These are phyloP conservation scores for Zosterops borbonicus DNA, from an alignment of 2,113 vertebrate species.

Conservation along the genomic window DNA sequence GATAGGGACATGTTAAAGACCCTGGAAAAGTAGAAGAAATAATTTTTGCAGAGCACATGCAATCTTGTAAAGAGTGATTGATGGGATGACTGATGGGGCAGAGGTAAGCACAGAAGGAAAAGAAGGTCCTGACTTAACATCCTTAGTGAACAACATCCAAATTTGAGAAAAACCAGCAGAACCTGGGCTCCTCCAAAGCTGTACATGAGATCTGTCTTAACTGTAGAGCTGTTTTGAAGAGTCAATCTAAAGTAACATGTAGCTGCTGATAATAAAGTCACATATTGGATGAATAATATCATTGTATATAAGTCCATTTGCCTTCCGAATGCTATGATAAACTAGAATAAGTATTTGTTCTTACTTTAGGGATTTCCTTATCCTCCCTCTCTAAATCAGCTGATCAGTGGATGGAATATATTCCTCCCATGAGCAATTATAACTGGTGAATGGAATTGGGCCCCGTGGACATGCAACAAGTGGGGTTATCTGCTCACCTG, in stretches of 20 bases:
- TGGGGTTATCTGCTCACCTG: background rate
- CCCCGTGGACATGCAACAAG: background rate
- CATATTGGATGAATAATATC: background rate
- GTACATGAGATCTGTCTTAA: background rate
- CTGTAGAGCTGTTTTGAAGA: background rate
- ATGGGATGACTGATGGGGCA: background rate
- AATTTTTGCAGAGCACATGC: background rate
- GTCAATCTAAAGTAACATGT: background rate
- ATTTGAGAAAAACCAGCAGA: background rate
- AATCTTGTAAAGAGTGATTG: background rate
- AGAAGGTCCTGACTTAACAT: background rate
- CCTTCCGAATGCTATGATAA: background rate
- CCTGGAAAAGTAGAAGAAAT: background rate
- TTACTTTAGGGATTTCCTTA: background rate
- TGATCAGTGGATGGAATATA: background rate
- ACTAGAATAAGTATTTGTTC: background rate
- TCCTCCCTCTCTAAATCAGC: background rate
- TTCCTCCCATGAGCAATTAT: background rate
- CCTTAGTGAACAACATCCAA: background rate
- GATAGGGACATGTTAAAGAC: background rate
- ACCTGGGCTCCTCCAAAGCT: background rate
- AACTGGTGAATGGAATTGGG: background rate
- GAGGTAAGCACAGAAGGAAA: background rate
- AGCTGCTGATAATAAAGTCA: background rate
- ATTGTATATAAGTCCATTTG: background rate